Conservation (phyloP, 1,140 invertebrate species). For the Hyles vespertilio region DNA sequence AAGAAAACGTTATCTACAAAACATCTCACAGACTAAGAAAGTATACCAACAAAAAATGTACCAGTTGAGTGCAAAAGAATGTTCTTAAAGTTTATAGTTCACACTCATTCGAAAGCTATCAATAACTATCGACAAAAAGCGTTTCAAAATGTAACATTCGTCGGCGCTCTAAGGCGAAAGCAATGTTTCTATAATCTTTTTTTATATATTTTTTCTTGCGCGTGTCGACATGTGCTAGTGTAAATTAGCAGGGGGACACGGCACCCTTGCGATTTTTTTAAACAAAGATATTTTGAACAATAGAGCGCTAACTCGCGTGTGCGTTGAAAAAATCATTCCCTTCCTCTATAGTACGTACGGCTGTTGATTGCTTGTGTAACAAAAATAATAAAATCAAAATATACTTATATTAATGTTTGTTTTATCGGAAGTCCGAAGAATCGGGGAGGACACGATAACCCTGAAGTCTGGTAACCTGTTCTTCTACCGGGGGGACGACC, state of each 20-base stretch:
- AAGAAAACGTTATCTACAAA: too few relatives aligned
- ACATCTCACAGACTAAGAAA: too few relatives aligned
- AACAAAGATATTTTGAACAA: slow-evolving; percentile 68
- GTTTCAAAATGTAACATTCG: slow-evolving; percentile 29
- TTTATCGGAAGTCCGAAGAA: too few relatives aligned
- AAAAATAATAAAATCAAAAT: not conserved
- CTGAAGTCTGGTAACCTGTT: too few relatives aligned
- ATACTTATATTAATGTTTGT: too few relatives aligned
- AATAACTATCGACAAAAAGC: slow-evolving; percentile 44
- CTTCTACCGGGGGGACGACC: too few relatives aligned
- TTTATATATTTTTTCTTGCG: slow-evolving; percentile 54
- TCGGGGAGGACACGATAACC: too few relatives aligned
- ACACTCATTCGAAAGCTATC: slow-evolving; percentile 34
- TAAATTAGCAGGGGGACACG: slow-evolving; percentile 69
- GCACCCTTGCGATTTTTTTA: slow-evolving; percentile 68
- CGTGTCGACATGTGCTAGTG: slow-evolving; percentile 73
- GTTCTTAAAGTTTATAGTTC: slow-evolving; percentile 27
- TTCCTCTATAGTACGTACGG: slow-evolving; percentile 23
- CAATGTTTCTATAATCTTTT: slow-evolving; percentile 63
- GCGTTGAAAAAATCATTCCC: slow-evolving; percentile 65
- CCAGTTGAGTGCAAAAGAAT: slow-evolving; percentile 17
- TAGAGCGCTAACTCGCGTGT: slow-evolving; percentile 64
- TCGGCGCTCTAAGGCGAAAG: slow-evolving; percentile 49
- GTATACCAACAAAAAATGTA: too few relatives aligned
- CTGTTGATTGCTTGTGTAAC: slow-evolving; percentile 3